A percentile compares a stretch with the other conserved stretches of the same genome.
Evolutionary conservation across 2,113 vertebrate species (phyloP).

Genomic region (Columba janthina): DNA sequence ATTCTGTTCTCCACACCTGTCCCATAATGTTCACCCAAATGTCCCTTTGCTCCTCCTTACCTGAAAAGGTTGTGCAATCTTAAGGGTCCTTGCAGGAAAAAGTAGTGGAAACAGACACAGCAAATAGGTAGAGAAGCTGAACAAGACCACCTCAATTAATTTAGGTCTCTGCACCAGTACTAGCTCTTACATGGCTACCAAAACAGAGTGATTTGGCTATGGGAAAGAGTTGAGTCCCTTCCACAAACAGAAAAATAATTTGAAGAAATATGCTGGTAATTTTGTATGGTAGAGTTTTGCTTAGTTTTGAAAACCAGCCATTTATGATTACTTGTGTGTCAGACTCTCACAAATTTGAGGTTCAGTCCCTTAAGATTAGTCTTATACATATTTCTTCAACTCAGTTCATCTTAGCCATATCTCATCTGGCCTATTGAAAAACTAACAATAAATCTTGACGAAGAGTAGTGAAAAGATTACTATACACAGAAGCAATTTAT

Average conservation of each 20-base stretch:
- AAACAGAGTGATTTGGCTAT: not conserved
- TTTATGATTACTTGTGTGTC: not conserved
- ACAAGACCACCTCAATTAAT: not conserved
- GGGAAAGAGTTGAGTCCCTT: not conserved
- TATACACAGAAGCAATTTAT: constrained; percentile 3
- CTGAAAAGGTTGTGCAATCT: not conserved
- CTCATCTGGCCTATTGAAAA: not conserved
- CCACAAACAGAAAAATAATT: not conserved
- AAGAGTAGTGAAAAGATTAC: not conserved
- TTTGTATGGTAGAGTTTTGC: not conserved
- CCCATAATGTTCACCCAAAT: fast-evolving
- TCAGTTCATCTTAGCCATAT: constrained; percentile 2
- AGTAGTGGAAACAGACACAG: not conserved
- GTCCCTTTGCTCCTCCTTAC: not conserved
- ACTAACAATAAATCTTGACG: not conserved
- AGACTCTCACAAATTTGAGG: constrained; percentile 6
- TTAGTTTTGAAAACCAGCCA: not conserved
- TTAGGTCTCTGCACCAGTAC: not conserved
- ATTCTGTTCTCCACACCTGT: not conserved
- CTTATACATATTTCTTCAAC: constrained; percentile 8
- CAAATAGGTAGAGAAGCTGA: not conserved
- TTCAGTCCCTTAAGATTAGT: not conserved
- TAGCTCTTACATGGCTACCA: not conserved
- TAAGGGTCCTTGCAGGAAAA: not conserved
- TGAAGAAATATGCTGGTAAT: not conserved